phyloP scores from a whole-genome alignment of 2,113 vertebrate genomes.

The Cricetomys ansorgei region DNA sequence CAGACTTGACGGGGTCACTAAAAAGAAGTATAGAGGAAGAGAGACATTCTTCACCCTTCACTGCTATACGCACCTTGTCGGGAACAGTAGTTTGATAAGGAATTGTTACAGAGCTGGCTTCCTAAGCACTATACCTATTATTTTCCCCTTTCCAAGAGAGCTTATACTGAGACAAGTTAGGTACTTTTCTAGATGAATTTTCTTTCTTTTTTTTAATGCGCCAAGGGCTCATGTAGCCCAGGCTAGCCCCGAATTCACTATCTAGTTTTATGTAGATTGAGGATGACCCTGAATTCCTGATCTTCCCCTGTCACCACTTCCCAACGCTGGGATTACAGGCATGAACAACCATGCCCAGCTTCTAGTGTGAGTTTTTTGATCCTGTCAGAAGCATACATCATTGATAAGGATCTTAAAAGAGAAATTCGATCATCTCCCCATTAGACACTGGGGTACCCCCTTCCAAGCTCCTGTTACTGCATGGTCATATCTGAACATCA shows the following conservation, averaged over 20 bases:
- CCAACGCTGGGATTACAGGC: background rate
- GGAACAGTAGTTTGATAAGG: slow-evolving; percentile 85
- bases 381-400: slow-evolving; percentile 66
- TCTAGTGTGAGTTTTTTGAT: slow-evolving; percentile 52
- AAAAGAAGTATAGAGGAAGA: slow-evolving; percentile 75
- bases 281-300: background rate
- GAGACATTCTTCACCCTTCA: slow-evolving; percentile 73
- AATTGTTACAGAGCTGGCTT: slow-evolving; percentile 76
- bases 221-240: background rate
- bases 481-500: slow-evolving; percentile 73
- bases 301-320: background rate
- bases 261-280: background rate
- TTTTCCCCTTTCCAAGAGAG: slow-evolving; percentile 43
- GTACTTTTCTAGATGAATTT: slow-evolving; percentile 68
- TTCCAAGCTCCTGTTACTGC: slow-evolving; percentile 60
- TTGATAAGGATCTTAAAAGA: slow-evolving; percentile 72
- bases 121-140: slow-evolving; percentile 51
- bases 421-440: slow-evolving; percentile 53
- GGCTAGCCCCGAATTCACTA: background rate
- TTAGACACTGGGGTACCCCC: slow-evolving; percentile 54
- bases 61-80: slow-evolving; percentile 81
- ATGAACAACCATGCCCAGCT: background rate
- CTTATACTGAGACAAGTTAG: slow-evolving; percentile 56
- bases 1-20: slow-evolving; percentile 88
- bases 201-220: background rate